Evolutionary conservation across 2,888 invertebrate species (phyloP).

Genomic region (Amaurobius ferox): DNA sequence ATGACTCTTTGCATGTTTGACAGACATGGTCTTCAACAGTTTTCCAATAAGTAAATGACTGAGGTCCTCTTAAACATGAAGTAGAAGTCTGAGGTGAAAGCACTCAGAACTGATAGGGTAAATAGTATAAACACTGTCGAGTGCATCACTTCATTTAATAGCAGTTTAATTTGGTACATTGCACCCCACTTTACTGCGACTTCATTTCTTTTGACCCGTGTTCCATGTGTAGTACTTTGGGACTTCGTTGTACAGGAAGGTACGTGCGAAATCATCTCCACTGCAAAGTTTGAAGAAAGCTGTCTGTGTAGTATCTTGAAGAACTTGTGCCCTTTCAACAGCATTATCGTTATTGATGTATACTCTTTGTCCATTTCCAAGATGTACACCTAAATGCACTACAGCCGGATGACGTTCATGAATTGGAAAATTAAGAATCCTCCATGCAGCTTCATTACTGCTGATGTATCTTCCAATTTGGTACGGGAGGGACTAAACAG

Average conservation of each 20-base stretch:
- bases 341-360: slow-evolving; percentile 76
- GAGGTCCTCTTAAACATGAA: not conserved
- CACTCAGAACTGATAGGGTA: too few relatives aligned
- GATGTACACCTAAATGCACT: slow-evolving; percentile 71
- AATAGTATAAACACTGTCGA: too few relatives aligned
- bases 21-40: not conserved
- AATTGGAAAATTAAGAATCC: slow-evolving; percentile 75
- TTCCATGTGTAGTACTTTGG: not conserved
- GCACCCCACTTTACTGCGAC: not conserved
- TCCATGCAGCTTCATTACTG: slow-evolving; percentile 76
- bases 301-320: not conserved
- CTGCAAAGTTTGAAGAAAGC: slow-evolving; percentile 5
- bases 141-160: too few relatives aligned
- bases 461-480: slow-evolving; percentile 76
- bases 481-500: slow-evolving; percentile 43
- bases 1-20: not conserved
- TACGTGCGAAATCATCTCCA: slow-evolving; percentile 1
- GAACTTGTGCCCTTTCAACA: not conserved
- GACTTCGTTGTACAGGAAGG: not conserved
- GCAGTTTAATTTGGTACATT: too few relatives aligned
- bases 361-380: slow-evolving; percentile 76
- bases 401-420: slow-evolving; percentile 74
- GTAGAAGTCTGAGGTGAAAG: too few relatives aligned
- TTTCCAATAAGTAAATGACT: not conserved
- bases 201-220: not conserved